Evolutionary conservation across 2,797 vertebrate genomes (phyloP).

Genomic region (Acipenser transmontanus): DNA sequence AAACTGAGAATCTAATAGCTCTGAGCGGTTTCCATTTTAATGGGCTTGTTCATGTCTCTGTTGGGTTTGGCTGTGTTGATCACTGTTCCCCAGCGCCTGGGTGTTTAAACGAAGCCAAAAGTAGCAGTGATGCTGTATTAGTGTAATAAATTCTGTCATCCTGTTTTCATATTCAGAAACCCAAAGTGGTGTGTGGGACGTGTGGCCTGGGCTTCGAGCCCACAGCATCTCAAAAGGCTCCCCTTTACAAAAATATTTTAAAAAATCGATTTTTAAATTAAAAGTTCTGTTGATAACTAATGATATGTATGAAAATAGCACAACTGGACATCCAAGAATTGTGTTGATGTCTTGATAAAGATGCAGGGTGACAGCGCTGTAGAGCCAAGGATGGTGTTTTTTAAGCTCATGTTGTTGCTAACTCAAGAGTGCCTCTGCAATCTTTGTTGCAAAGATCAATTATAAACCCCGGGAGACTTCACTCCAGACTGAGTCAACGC

Average conservation of each 20-base stretch:
- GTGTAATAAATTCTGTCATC: conserved; percentile 4
- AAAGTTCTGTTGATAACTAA: too few species aligned
- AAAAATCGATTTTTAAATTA: too few species aligned
- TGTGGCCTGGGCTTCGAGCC: not conserved
- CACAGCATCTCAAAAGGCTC: not conserved
- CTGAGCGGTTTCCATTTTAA: not conserved
- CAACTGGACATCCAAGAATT: too few species aligned
- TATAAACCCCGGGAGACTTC: not conserved
- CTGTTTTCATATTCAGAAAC: conserved; percentile 1
- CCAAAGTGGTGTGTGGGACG: not conserved
- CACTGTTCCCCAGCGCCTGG: not conserved
- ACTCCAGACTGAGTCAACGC: not conserved
- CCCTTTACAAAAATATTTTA: too few species aligned
- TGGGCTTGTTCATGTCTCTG: not conserved
- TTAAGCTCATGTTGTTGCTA: too few species aligned
- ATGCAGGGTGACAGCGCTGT: too few species aligned
- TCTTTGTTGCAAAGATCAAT: too few species aligned
- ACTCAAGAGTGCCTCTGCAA: too few species aligned
- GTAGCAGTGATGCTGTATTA: not conserved
- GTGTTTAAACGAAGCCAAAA: not conserved
- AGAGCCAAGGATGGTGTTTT: too few species aligned
- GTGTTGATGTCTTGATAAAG: too few species aligned
- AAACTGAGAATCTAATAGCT: not conserved
- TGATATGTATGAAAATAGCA: too few species aligned
- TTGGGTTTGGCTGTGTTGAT: not conserved